These are phyloP conservation scores for Aleiodes testaceus DNA, from an alignment of 2,888 invertebrate species.

Conservation along the genomic window DNA sequence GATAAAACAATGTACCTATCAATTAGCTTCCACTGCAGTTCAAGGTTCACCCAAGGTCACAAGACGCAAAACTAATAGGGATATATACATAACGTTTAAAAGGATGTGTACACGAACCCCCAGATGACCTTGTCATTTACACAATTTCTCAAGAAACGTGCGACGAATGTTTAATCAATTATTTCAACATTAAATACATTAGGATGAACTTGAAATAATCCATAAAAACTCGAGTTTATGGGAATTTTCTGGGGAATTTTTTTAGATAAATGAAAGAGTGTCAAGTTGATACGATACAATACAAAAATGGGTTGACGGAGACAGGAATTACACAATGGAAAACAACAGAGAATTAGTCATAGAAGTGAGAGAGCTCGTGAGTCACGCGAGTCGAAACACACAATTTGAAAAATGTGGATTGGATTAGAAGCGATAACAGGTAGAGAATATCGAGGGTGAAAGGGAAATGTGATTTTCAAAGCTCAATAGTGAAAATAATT, in stretches of 20 bases:
- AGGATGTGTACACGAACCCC: constrained; percentile 34
- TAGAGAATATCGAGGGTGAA: constrained; percentile 17
- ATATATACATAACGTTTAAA: neutral
- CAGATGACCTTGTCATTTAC: constrained; percentile 42
- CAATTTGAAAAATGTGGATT: constrained; percentile 15
- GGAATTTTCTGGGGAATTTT: neutral
- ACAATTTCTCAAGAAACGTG: constrained; percentile 41
- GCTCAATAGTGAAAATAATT: neutral
- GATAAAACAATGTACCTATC: constrained; percentile 17
- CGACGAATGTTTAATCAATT: constrained; percentile 27
- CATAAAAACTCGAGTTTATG: neutral
- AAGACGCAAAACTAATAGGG: constrained; percentile 12
- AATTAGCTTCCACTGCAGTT: constrained; percentile 19
- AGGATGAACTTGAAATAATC: constrained; percentile 30
- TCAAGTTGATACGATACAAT: neutral
- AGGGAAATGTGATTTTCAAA: constrained; percentile 10
- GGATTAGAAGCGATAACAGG: constrained; percentile 4
- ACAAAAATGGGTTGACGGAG: constrained; percentile 34
- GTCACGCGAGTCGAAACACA: constrained; percentile 55
- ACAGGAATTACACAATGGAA: constrained; percentile 55
- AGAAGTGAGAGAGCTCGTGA: constrained; percentile 45
- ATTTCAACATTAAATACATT: constrained; percentile 5
- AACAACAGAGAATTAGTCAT: constrained; percentile 58
- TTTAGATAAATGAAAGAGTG: neutral
- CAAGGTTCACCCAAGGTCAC: constrained; percentile 23